phyloP scores from a whole-genome alignment of 30 jellyfish, hydroid and myxozoan species.

The Turritopsis rubra region DNA sequence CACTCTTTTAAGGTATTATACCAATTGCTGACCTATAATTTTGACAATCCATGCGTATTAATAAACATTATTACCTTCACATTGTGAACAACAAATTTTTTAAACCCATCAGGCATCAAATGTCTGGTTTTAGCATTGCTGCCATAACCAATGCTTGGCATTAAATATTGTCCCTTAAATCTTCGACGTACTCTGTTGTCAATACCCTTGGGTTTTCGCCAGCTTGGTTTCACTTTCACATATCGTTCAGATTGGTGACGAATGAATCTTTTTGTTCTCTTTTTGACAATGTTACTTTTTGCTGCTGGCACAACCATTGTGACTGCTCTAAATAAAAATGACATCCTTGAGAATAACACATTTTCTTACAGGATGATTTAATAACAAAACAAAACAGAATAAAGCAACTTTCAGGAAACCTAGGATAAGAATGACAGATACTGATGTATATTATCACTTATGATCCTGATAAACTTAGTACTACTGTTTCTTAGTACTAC shows the following conservation, averaged over 20 bases:
- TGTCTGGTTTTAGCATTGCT: slow-evolving; percentile 84
- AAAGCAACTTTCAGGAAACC: no score
- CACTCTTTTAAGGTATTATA: no score
- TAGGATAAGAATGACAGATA: no score
- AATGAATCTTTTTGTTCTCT: slow-evolving; percentile 89
- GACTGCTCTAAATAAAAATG: slow-evolving; percentile 17
- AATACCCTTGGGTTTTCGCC: slow-evolving; percentile 99
- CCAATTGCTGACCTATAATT: no score
- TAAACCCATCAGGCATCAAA: slow-evolving; percentile 97
- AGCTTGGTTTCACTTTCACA: slow-evolving; percentile 65
- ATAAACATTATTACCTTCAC: slow-evolving; percentile 39
- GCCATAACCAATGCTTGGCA: slow-evolving; percentile 98
- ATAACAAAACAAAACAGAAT: no score
- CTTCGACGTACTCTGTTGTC: slow-evolving; percentile 92
- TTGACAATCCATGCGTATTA: no score
- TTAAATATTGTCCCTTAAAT: slow-evolving; percentile 79
- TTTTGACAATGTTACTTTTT: slow-evolving; percentile 70
- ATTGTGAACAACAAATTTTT: slow-evolving; percentile 89
- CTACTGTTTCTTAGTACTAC: no score
- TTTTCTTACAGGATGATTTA: no score
- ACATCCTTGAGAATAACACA: neutral
- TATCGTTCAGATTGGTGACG: slow-evolving; percentile 95
- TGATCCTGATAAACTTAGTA: no score
- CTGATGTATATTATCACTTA: no score
- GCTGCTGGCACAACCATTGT: slow-evolving; percentile 96